These are phyloP conservation scores for Zoanthus gigantus DNA, from an alignment of 92 coral and sea anemone genomes.

Conservation along the genomic window DNA sequence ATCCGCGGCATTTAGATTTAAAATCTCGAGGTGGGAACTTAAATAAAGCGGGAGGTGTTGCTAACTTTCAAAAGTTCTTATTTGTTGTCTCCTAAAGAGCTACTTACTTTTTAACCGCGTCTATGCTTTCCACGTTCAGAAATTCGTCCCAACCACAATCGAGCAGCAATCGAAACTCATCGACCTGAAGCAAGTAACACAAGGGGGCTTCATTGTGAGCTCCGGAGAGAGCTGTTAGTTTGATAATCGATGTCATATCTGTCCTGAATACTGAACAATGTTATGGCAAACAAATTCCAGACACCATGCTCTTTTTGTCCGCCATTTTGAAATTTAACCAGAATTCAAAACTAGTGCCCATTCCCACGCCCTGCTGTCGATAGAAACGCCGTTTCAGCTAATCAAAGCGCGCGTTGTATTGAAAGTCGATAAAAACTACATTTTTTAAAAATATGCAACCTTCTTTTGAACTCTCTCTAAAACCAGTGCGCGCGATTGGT, in stretches of 20 bases:
- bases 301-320: background rate
- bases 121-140: slow-evolving; percentile 84
- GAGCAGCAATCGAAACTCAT: slow-evolving; percentile 93
- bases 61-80: too few species aligned
- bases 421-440: too few species aligned
- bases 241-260: slow-evolving; percentile 94
- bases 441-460: too few species aligned
- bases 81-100: background rate
- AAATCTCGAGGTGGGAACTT: too few species aligned
- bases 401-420: too few species aligned
- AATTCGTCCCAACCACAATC: slow-evolving; percentile 99
- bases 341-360: background rate
- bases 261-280: background rate
- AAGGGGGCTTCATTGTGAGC: slow-evolving; percentile 96
- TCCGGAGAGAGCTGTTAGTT: slow-evolving; percentile 91
- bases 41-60: too few species aligned
- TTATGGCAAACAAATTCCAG: background rate
- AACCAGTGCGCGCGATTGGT: too few species aligned
- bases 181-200: slow-evolving; percentile 96
- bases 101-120: slow-evolving; percentile 85
- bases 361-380: background rate
- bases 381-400: too few species aligned
- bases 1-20: too few species aligned
- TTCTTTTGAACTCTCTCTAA: too few species aligned
- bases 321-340: slow-evolving; percentile 15